phyloP scores from a whole-genome alignment of 2,888 invertebrate species.

The Plutella xylostella region DNA sequence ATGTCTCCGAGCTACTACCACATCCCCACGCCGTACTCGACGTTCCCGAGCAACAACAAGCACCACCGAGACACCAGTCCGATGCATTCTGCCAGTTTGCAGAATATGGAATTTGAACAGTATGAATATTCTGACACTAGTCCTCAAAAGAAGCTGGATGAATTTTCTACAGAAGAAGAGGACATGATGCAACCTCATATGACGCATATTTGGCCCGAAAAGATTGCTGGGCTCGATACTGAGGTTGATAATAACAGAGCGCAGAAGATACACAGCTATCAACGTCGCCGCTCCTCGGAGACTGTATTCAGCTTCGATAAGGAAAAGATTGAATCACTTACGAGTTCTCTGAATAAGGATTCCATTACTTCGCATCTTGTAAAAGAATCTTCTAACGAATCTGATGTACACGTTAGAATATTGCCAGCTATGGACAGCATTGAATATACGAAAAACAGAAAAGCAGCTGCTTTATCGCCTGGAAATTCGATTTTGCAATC shows the following conservation, averaged over 20 bases:
- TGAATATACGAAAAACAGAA: conserved; percentile 68
- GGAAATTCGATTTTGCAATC: conserved; percentile 70
- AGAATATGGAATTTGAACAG: conserved; percentile 78
- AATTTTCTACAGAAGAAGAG: conserved; percentile 64
- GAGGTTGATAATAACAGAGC: conserved; percentile 59
- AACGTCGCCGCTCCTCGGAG: conserved; percentile 77
- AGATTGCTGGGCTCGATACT: conserved; percentile 60
- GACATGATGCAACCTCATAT: conserved; percentile 56
- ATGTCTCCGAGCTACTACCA: conserved; percentile 63
- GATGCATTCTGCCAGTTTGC: conserved; percentile 76
- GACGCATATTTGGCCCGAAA: conserved; percentile 69
- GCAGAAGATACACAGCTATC: conserved; percentile 61
- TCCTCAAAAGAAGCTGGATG: conserved; percentile 49
- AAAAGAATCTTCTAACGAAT: conserved; percentile 64
- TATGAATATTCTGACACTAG: conserved; percentile 53
- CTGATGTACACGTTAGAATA: conserved; percentile 58
- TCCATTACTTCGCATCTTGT: conserved; percentile 44
- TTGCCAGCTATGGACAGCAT: conserved; percentile 67
- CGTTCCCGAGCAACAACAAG: conserved; percentile 70
- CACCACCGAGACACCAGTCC: conserved; percentile 69
- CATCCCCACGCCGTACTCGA: conserved; percentile 72
- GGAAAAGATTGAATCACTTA: conserved; percentile 78
- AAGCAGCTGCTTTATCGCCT: conserved; percentile 43
- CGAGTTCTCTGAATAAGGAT: conserved; percentile 65
- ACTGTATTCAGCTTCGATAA: conserved; percentile 82